These are phyloP conservation scores for Drosophila testacea DNA, from an alignment of 2,888 invertebrate genomes.

Conservation along the genomic window DNA sequence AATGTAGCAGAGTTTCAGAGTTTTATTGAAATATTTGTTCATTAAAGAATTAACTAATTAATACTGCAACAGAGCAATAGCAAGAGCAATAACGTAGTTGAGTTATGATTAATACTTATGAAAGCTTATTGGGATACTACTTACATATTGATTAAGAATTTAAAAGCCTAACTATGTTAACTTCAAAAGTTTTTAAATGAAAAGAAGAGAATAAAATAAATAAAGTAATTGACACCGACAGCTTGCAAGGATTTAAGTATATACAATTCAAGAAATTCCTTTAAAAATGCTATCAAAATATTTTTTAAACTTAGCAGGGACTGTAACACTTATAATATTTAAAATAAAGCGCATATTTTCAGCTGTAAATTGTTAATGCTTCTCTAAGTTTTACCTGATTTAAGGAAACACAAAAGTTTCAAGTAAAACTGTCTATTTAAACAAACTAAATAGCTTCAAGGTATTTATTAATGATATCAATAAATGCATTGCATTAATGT, in stretches of 20 bases:
- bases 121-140: background rate
- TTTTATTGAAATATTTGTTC: constrained; percentile 1
- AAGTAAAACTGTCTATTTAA: background rate
- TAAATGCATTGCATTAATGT: background rate
- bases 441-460: background rate
- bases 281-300: too few relatives aligned
- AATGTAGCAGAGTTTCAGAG: background rate
- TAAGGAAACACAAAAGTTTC: too few relatives aligned
- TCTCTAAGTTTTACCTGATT: too few relatives aligned
- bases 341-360: too few relatives aligned
- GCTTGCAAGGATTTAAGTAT: too few relatives aligned
- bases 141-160: background rate
- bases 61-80: background rate
- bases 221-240: too few relatives aligned
- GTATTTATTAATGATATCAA: background rate
- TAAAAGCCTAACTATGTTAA: background rate
- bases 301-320: too few relatives aligned
- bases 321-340: too few relatives aligned
- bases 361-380: too few relatives aligned
- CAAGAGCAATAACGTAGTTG: background rate
- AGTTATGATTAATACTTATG: background rate
- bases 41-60: constrained; percentile 40
- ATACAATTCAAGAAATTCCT: too few relatives aligned
- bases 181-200: too few relatives aligned
- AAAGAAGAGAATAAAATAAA: too few relatives aligned